These are phyloP conservation scores for Drosophila atripex DNA, from an alignment of 2,888 invertebrate species.

Conservation along the genomic window DNA sequence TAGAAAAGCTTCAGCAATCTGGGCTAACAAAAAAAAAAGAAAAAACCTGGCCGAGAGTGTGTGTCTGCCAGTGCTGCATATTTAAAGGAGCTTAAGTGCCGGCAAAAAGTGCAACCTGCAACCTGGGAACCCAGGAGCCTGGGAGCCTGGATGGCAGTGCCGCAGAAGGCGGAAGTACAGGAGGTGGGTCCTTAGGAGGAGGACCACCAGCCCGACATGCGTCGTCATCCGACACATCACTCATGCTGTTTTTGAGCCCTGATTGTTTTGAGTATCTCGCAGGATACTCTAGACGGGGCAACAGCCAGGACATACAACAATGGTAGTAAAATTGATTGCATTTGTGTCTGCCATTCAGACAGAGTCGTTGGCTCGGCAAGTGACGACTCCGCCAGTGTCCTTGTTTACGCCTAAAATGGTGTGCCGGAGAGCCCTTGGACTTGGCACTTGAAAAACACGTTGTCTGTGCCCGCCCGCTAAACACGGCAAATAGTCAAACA, in stretches of 20 bases:
- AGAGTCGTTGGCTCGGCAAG: slow-evolving; percentile 67
- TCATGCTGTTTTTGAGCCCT: slow-evolving; percentile 69
- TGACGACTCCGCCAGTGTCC: slow-evolving; percentile 45
- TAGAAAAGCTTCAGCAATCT: slow-evolving; percentile 35
- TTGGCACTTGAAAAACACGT: slow-evolving; percentile 46
- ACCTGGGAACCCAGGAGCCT: slow-evolving; percentile 10
- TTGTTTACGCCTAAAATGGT: slow-evolving; percentile 73
- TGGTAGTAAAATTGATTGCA: slow-evolving; percentile 65
- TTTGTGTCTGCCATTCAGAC: slow-evolving; percentile 57
- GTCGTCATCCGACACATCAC: slow-evolving; percentile 65
- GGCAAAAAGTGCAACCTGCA: slow-evolving; percentile 59
- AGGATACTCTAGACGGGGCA: slow-evolving; percentile 14
- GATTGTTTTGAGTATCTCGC: slow-evolving; percentile 69
- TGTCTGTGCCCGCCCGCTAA: background rate
- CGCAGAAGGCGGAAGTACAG: slow-evolving; percentile 15
- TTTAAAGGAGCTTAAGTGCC: slow-evolving; percentile 76
- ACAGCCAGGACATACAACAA: slow-evolving; percentile 26
- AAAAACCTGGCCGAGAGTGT: slow-evolving; percentile 37
- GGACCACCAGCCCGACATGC: slow-evolving; percentile 23
- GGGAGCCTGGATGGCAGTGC: slow-evolving; percentile 14
- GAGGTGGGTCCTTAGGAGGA: background rate
- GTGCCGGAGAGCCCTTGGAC: slow-evolving; percentile 59
- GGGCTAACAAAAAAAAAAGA: slow-evolving; percentile 41
- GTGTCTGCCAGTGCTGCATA: slow-evolving; percentile 59
- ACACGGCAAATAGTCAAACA: slow-evolving; percentile 69